A percentile compares a stretch with the other conserved stretches of the same genome.
phyloP scores from a whole-genome alignment of 2,113 vertebrate genomes.

The Buteo buteo region DNA sequence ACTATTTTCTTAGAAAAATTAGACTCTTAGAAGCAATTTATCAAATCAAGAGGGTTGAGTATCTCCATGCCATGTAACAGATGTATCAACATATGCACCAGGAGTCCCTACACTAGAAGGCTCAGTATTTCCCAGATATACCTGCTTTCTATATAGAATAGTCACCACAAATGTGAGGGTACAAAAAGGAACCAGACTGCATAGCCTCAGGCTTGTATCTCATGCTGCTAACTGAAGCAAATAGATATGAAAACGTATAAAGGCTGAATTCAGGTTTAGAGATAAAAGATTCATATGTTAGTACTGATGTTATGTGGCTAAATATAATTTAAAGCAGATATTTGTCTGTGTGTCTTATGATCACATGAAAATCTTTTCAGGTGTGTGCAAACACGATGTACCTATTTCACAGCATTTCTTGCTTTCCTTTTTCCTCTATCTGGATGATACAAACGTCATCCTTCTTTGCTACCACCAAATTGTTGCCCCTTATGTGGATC shows the following conservation, averaged over 20 bases:
- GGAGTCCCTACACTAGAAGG: not conserved
- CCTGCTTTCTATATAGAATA: rapidly evolving
- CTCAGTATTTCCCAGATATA: not conserved
- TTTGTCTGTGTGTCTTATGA: not conserved
- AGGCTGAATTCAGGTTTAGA: not conserved
- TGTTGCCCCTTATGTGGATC: not conserved
- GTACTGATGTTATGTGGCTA: not conserved
- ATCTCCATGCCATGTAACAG: not conserved
- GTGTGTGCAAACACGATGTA: not conserved
- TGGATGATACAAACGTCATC: not conserved
- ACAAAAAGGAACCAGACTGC: not conserved
- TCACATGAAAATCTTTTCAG: not conserved
- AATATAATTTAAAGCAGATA: not conserved
- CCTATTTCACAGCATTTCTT: not conserved
- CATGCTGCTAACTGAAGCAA: not conserved
- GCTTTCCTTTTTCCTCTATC: not conserved
- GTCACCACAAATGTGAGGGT: no score
- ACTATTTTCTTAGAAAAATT: not conserved
- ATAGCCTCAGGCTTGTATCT: not conserved
- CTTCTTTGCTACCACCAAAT: not conserved
- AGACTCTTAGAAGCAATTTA: not conserved
- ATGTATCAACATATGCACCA: not conserved
- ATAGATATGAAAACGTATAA: not conserved
- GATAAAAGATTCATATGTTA: not conserved
- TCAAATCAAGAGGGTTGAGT: not conserved